Base-by-base conservation (phyloP, 2,797 vertebrate genomes). In the Scleropages formosus region DNA sequence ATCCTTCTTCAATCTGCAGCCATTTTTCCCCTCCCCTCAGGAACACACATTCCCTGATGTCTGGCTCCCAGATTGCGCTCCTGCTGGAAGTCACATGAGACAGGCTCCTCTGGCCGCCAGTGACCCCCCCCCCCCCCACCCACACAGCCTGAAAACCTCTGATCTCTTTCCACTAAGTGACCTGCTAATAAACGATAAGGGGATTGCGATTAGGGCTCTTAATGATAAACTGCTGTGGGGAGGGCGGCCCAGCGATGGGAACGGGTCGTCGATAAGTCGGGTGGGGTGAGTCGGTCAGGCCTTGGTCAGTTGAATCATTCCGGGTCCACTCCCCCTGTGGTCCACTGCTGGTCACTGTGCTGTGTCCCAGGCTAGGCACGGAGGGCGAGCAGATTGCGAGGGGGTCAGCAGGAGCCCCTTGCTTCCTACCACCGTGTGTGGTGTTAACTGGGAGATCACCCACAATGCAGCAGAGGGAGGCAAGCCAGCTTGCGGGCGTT, bases 191-290 rank as follows among this genome's bases (percentile, higher is more conserved):
- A 71, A 76, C 44, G 75, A 76, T 76, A 76, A 72, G 24, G 24
- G 56, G 49, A 67, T 39, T 16, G 12, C 53, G 63, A 75, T 75
- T 75, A 75, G 74, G 56, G 27, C 53, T 26, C 53, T 71, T 76
- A 76, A 76, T 76, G 75, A 76, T 67, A 76, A 62, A 70, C 75
- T 76, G 31, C 75, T 76, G 75, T 72, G 69, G 69, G 53, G 69
- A 20, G 16, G 20, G 31, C 18, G 10, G 20, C 39, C n/a, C 47
- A 53, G 47, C 26, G 20, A 11, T 11, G 8, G 51, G 67, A 70
- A 15, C 1, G 22, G 12, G 2, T 12, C 20, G 47, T 10, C 65
- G 67, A 44, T 7, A 12, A 69, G 47, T 47, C 47, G 24, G 22
- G 31, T 39, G 31, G 31, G 47, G 18, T 6, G 31, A 27, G n/a